Evolutionary conservation across 2,888 invertebrate genomes (phyloP).

Genomic region (Blastobasis adustella): DNA sequence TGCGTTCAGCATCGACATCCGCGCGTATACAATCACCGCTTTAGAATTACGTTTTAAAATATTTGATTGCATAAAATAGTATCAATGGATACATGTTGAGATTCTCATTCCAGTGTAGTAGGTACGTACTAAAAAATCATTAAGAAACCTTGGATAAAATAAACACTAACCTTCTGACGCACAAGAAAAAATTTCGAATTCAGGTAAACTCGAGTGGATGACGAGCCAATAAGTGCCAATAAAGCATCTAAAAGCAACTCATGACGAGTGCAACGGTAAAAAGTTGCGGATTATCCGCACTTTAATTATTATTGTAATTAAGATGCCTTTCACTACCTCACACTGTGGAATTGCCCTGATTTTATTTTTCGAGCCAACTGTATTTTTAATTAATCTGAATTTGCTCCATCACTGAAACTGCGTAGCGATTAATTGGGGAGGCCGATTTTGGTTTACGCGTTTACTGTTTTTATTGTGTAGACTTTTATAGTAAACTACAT

Average conservation of each 20-base stretch:
- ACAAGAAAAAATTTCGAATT: too few relatives aligned
- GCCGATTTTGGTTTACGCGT: too few relatives aligned
- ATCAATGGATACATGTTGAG: not conserved
- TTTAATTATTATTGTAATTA: constrained; percentile 16
- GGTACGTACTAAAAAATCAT: too few relatives aligned
- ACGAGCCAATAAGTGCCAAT: not conserved
- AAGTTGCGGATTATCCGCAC: constrained; percentile 1
- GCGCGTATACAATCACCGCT: too few relatives aligned
- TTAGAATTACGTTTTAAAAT: not conserved
- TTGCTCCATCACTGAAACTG: not conserved
- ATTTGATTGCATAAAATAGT: not conserved
- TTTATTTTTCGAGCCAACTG: constrained; percentile 16
- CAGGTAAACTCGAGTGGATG: too few relatives aligned
- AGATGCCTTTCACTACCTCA: constrained; percentile 27
- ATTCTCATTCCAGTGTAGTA: too few relatives aligned
- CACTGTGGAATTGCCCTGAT: constrained; percentile 23
- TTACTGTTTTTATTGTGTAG: too few relatives aligned
- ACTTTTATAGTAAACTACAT: too few relatives aligned
- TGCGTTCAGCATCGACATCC: too few relatives aligned
- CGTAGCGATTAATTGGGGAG: too few relatives aligned
- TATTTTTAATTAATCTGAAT: constrained; percentile 20
- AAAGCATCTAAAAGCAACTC: not conserved
- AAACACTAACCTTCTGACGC: too few relatives aligned
- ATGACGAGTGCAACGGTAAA: constrained; percentile 11
- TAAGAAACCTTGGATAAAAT: too few relatives aligned